Evolutionary conservation across 2,888 invertebrate genomes (phyloP).

Genomic region (Chrysolina haemoptera): DNA sequence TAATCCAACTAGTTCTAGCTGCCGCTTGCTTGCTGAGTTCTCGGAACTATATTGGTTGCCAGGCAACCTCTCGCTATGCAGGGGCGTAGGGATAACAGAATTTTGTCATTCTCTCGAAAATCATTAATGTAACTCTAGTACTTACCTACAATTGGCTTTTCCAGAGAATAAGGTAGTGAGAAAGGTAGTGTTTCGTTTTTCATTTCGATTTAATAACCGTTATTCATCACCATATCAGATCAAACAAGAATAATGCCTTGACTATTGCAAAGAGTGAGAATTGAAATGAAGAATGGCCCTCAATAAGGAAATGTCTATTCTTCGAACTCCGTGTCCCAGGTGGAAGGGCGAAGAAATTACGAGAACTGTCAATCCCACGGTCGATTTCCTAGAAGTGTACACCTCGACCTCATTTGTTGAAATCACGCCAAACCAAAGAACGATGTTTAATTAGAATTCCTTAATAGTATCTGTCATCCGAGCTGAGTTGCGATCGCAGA

Average conservation of each 20-base stretch:
- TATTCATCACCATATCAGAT: neutral
- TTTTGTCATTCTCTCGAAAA: too few species aligned
- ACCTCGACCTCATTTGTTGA: constrained; percentile 43
- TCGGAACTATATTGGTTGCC: too few species aligned
- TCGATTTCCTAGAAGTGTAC: constrained; percentile 25
- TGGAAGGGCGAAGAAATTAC: constrained; percentile 34
- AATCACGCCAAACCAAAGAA: constrained; percentile 51
- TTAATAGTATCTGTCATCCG: constrained; percentile 59
- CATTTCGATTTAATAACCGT: too few species aligned
- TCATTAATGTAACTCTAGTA: too few species aligned
- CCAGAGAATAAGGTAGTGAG: too few species aligned
- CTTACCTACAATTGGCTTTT: too few species aligned
- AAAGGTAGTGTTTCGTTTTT: too few species aligned
- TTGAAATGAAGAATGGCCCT: neutral
- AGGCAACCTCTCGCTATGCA: too few species aligned
- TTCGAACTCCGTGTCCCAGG: constrained; percentile 52
- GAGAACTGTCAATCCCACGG: constrained; percentile 22
- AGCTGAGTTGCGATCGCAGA: constrained; percentile 40
- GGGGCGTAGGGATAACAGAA: too few species aligned
- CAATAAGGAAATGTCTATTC: neutral
- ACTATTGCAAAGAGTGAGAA: neutral
- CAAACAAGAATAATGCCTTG: neutral
- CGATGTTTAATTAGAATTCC: constrained; percentile 61
- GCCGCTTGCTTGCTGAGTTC: too few species aligned
- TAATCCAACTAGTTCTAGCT: too few species aligned